Conservation (phyloP, 2,113 vertebrate genomes). For the Aegypius monachus region DNA sequence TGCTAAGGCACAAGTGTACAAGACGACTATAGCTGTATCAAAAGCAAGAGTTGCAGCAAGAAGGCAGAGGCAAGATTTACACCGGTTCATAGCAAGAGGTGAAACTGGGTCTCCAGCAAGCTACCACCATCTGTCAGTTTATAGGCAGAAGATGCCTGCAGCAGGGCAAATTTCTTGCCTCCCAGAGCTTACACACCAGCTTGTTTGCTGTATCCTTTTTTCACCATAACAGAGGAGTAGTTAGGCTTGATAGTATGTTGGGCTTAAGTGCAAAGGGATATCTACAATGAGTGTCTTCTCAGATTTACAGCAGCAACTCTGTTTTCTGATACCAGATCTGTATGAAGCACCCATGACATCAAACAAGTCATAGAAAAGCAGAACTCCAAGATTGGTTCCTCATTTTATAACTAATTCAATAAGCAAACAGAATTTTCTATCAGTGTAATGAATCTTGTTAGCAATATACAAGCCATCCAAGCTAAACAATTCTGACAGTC, state of each 20-base stretch:
- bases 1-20: not conserved
- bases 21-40: accelerated
- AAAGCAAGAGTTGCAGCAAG: not conserved
- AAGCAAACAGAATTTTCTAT: not conserved
- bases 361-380: not conserved
- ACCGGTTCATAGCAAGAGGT: not conserved
- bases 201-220: not conserved
- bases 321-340: not conserved
- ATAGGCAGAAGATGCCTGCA: not conserved
- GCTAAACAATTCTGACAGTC: not conserved
- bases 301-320: not conserved
- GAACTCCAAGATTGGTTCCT: not conserved
- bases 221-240: accelerated
- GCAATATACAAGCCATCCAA: not conserved
- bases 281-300: not conserved
- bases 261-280: not conserved
- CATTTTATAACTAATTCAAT: not conserved
- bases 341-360: not conserved
- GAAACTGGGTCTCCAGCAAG: not conserved
- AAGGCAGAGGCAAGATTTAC: not conserved
- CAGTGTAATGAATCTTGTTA: not conserved
- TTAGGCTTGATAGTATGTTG: accelerated
- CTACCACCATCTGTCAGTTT: not conserved
- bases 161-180: not conserved
- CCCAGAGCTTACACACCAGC: not conserved